phyloP scores from a whole-genome alignment of 2,113 vertebrate genomes.

The Salvator merianae region DNA sequence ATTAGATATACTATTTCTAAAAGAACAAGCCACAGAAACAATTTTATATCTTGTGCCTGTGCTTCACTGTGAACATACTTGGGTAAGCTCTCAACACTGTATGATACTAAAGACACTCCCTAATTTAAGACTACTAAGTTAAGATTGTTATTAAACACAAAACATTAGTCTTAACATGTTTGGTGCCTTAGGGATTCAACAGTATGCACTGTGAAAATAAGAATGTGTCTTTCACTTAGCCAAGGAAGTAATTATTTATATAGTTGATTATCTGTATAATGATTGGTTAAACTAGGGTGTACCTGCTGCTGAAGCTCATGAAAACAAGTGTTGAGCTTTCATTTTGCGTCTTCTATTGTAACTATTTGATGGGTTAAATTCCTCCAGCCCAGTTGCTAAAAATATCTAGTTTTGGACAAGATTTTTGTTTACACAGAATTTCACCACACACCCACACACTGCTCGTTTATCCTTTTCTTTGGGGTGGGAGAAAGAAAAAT shows the following conservation, averaged over 20 bases:
- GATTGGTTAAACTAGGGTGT: slow-evolving; percentile 60
- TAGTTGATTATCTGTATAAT: slow-evolving; percentile 60
- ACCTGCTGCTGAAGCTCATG: slow-evolving; percentile 39
- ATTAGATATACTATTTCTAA: background rate
- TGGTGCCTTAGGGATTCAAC: slow-evolving; percentile 58
- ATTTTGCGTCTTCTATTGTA: slow-evolving; percentile 37
- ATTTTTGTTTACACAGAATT: too few relatives aligned
- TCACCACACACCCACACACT: background rate
- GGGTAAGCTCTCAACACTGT: slow-evolving; percentile 28
- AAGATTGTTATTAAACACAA: slow-evolving; percentile 50
- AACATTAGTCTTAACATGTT: slow-evolving; percentile 66
- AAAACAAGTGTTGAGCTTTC: slow-evolving; percentile 44
- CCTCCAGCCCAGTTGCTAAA: background rate
- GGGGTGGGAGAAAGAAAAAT: too few relatives aligned
- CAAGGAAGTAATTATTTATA: slow-evolving; percentile 56
- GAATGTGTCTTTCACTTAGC: slow-evolving; percentile 64
- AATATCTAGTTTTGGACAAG: background rate
- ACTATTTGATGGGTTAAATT: slow-evolving; percentile 21
- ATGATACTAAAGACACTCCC: slow-evolving; percentile 57
- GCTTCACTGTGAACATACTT: background rate
- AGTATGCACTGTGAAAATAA: slow-evolving; percentile 58
- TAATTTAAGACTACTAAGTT: slow-evolving; percentile 62
- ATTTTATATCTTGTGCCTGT: slow-evolving; percentile 17
- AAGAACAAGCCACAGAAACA: background rate
- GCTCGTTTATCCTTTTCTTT: background rate